Base-by-base conservation (phyloP, 2,888 invertebrate species). In the Uloborus plumipes region DNA sequence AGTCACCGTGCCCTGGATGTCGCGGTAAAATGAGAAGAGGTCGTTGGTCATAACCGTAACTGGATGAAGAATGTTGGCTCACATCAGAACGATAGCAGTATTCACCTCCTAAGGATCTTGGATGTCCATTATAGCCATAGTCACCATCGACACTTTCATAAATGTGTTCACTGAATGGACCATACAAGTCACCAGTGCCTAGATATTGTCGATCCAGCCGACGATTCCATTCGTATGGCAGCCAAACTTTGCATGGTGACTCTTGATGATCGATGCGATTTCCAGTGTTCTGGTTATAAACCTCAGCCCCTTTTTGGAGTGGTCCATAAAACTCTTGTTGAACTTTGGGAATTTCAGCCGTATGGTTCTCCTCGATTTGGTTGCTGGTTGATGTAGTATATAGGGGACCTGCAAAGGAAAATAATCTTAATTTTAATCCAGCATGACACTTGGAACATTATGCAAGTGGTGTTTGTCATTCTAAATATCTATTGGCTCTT, bases 91-190 rank as follows among this genome's bases (percentile, higher is more conserved):
- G 79, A 47, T 80, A 84, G 47, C 85, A 84, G 55, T 85, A 85
- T 55, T 84, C 76, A 22, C 81, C 78, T 11, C 70, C 78, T 6
- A 82, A 67, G 2, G 85, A 74, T 58, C 84, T 50, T 13, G 81
- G 84, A 51, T 82, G 74, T 31, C 83, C 85, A 14, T 73, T 62
- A 50, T 78, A 77, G 20, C 84, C 78, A 16, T 84, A 85, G 69
- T 86, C 86, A 31, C 84, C 86, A 47, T 86, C 86, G 22, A 86
- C 86, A 49, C 85, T 77, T 51, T 86, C 86, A 51, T 86, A 86
- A 18, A 86, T 86, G 64, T 86, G 86, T 67, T 86, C 86, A 97
- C 72, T 83, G 49, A 83, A 83, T 13, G 83, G 83, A 9, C 83
- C 83, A 51, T 83, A 83, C 22, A 83, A 31, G 4, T 83, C 83